These are phyloP conservation scores for Chloroclystis v-ata DNA, from an alignment of 2,888 invertebrate genomes.

Conservation along the genomic window DNA sequence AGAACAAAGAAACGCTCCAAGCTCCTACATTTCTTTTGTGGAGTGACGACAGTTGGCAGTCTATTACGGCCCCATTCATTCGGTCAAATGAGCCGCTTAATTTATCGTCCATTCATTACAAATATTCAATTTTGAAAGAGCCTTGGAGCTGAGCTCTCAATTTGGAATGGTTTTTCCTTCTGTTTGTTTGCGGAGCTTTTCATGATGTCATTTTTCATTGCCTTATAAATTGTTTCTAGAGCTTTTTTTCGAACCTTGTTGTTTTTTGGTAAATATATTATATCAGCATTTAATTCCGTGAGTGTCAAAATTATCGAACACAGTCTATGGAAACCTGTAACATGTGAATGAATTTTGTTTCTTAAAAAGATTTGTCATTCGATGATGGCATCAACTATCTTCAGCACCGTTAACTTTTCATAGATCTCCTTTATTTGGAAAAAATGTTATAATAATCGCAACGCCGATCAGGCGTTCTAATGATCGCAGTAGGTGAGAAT, in stretches of 20 bases:
- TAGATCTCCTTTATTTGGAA: too few species aligned
- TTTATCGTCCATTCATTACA: slow-evolving; percentile 62
- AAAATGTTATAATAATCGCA: too few species aligned
- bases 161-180: slow-evolving; percentile 10
- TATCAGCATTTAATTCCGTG: too few species aligned
- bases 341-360: too few species aligned
- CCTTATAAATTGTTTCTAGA: background rate
- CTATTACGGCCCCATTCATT: slow-evolving; percentile 70
- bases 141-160: slow-evolving; percentile 30
- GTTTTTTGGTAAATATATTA: background rate
- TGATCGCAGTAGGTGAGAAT: too few species aligned
- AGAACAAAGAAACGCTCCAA: slow-evolving; percentile 66
- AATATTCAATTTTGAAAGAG: slow-evolving; percentile 51
- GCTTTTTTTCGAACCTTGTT: background rate
- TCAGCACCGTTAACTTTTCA: too few species aligned
- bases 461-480: too few species aligned
- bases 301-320: too few species aligned
- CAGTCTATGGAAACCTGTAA: too few species aligned
- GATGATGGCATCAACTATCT: too few species aligned
- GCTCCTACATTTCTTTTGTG: slow-evolving; percentile 66
- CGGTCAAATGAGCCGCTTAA: slow-evolving; percentile 71
- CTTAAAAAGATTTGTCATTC: too few species aligned
- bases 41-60: slow-evolving; percentile 65
- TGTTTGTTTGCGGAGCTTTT: slow-evolving; percentile 3
- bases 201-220: slow-evolving; percentile 1